Conservation (phyloP, 1,140 invertebrate genomes). For the Episyrphus balteatus region DNA sequence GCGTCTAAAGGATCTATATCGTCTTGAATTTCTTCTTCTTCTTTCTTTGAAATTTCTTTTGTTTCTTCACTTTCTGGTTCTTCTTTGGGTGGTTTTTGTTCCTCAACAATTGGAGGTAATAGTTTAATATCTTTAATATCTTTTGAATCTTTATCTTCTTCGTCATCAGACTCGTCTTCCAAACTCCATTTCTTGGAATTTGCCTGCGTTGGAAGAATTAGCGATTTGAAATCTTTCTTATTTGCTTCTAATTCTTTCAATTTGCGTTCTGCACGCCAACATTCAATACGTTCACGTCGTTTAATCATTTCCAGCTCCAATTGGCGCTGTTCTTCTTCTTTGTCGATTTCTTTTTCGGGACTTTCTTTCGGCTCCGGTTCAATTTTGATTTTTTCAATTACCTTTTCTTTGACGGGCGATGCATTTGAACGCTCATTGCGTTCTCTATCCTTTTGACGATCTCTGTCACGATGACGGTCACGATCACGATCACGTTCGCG, state of each 20-base stretch:
- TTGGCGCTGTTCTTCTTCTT: conserved; percentile 76
- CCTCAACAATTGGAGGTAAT: neutral
- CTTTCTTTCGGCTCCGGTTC: conserved; percentile 20
- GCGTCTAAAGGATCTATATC: conserved; percentile 94
- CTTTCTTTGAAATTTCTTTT: conserved; percentile 34
- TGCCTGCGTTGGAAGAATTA: conserved; percentile 17
- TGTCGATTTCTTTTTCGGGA: conserved; percentile 23
- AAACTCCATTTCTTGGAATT: conserved; percentile 78
- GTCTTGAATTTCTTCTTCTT: conserved; percentile 69
- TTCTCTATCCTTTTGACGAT: conserved; percentile 36
- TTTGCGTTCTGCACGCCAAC: conserved; percentile 82
- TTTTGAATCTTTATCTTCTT: conserved; percentile 35
- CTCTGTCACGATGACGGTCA: conserved; percentile 43
- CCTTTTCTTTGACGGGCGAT: conserved; percentile 17
- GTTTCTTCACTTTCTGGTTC: conserved; percentile 43
- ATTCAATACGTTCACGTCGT: conserved; percentile 82
- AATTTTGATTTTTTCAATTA: conserved; percentile 26
- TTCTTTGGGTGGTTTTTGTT: conserved; percentile 9
- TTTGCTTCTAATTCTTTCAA: conserved; percentile 68
- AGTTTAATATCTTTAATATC: conserved; percentile 12
- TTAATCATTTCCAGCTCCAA: conserved; percentile 95
- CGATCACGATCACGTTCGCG: conserved; percentile 20
- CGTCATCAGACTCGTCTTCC: conserved; percentile 77
- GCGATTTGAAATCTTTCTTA: conserved; percentile 51
- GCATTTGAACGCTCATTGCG: conserved; percentile 15